These are phyloP conservation scores for Frankliniella intonsa DNA, from an alignment of 2,888 invertebrate genomes.

Conservation along the genomic window DNA sequence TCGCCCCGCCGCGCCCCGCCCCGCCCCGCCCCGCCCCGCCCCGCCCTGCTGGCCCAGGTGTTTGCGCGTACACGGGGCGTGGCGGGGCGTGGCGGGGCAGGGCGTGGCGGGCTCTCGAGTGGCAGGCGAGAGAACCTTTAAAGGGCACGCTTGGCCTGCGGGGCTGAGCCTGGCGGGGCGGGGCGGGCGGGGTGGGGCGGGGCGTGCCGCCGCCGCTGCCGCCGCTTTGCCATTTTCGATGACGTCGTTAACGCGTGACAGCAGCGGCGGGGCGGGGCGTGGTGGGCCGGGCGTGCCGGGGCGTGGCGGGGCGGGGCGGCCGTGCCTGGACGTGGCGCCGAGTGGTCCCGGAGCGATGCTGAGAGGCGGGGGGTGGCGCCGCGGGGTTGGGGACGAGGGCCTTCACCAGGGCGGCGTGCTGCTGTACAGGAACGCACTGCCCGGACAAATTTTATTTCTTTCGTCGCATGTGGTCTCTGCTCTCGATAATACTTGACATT, in stretches of 20 bases:
- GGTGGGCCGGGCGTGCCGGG: background rate
- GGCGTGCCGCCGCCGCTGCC: background rate
- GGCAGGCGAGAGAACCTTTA: constrained; percentile 8
- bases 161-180: background rate
- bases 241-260: constrained; percentile 7
- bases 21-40: background rate
- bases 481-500: no score
- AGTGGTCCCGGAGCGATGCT: background rate
- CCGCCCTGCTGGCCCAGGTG: background rate
- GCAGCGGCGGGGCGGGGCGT: background rate
- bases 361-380: background rate
- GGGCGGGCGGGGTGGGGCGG: background rate
- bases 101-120: background rate
- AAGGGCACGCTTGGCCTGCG: background rate
- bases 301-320: background rate
- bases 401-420: background rate
- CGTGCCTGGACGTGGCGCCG: background rate
- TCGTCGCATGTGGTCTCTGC: no score
- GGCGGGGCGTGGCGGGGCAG: no score
- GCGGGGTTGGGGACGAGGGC: background rate
- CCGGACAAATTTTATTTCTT: no score
- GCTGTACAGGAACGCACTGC: no score
- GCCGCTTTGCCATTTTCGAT: constrained; percentile 18
- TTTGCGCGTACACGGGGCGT: background rate
- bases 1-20: background rate